Conservation (phyloP, 2,113 vertebrate genomes). For the Hystrix cristata region DNA sequence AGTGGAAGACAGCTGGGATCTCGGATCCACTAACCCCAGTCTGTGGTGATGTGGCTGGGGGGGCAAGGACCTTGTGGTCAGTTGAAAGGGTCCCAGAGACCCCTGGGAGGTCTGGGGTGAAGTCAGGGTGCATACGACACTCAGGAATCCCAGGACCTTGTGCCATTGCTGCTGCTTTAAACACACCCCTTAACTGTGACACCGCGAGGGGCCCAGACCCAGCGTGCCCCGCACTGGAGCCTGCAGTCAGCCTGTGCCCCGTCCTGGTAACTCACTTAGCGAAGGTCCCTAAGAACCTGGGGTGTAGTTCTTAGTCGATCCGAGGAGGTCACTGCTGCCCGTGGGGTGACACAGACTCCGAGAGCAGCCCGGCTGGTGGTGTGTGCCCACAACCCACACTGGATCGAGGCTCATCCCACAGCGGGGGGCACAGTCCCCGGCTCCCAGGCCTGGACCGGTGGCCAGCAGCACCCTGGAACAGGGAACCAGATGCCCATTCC, state of each 20-base stretch:
- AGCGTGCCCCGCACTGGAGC: neutral
- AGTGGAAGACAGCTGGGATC: neutral
- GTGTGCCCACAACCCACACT: fast-evolving
- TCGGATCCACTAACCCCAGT: neutral
- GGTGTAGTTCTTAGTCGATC: neutral
- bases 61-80: neutral
- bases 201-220: neutral
- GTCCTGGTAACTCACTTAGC: neutral
- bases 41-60: neutral
- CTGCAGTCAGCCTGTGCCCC: neutral
- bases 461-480: neutral
- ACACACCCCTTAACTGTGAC: neutral
- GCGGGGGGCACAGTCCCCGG: too few species aligned
- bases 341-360: neutral
- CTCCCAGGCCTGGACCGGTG: too few species aligned
- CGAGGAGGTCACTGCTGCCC: fast-evolving
- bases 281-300: neutral
- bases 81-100: neutral
- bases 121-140: neutral
- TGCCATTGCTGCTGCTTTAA: neutral
- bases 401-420: neutral
- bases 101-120: neutral
- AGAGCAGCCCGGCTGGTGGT: neutral
- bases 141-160: neutral
- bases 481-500: neutral